Base-by-base conservation (phyloP, 2,113 vertebrate species). In the Fregata magnificens region DNA sequence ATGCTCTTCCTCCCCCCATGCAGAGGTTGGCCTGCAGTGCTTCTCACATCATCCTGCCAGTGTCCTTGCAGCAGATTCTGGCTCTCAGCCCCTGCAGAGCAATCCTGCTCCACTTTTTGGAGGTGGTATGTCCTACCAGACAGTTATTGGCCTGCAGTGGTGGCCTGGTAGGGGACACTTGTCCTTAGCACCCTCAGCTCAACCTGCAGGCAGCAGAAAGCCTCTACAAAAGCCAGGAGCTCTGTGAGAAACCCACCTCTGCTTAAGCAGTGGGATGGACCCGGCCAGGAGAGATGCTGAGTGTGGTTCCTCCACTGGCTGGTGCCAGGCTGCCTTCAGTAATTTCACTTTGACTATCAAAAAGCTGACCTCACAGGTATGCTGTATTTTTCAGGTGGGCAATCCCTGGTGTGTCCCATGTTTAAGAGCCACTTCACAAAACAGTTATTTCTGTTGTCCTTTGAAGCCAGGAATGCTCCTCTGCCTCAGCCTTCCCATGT, bases 401-500 rank as follows among this genome's bases (percentile, higher is more conserved):
- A n/a, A 18, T 44, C 40, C 28, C 40, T 40, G 24, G 12, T 26
- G 26, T 40, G 36, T 20, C n/a, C 40, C 24, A 9, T 7, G 11
- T 62, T 62, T 34, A 52, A 26, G 49, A 32, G 8, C 13, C 8
- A 1, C 61, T 70, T 80, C 38, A 58, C 44, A 34, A 16, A 25
- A 13, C 36, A 17, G 28, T 34, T 1, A 50, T 42, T 82, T 65
- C 38, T 79, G 77, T 26, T 9, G 3, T 22, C 18, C 16, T 61
- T 10, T 34, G 18, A 72, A 88, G 62, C 29, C 29, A 45, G 34
- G 58, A 45, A 31, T 47, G 24, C 16, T 80, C 16, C 53, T 24
- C 21, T 29, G 47, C 40, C 4, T 4, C 56, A 52, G 34, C 15
- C 18, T 79, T 38, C 32, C 49, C 0, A 3, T 0, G 0, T 45